Percentiles rank a stretch among this genome's conserved stretches.
phyloP scores from a whole-genome alignment of 2,888 invertebrate genomes.

The Melipona bicolor region DNA sequence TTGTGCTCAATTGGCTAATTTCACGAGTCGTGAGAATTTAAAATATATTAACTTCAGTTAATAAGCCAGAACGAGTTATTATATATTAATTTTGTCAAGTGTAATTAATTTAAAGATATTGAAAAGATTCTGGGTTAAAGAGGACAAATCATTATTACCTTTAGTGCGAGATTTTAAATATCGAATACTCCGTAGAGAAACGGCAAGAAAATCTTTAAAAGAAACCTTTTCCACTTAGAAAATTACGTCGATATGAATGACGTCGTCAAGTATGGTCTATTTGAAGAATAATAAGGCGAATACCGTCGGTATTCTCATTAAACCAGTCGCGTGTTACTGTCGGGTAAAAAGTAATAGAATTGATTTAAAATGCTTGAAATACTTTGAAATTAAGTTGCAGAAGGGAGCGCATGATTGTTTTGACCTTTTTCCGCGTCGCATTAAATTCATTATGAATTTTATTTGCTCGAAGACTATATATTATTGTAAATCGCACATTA shows the following conservation, averaged over 20 bases:
- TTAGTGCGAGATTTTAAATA: not conserved
- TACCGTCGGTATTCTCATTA: constrained; percentile 12
- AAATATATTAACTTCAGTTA: constrained; percentile 7
- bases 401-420: constrained; percentile 8
- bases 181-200: not conserved
- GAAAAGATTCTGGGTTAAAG: too few relatives aligned
- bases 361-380: constrained; percentile 31
- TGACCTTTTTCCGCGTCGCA: constrained; percentile 17
- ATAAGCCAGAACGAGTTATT: too few relatives aligned
- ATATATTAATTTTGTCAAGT: too few relatives aligned
- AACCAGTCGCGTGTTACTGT: constrained; percentile 21
- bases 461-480: not conserved
- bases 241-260: not conserved
- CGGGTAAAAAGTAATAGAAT: constrained; percentile 43
- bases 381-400: constrained; percentile 13
- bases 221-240: not conserved
- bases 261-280: not conserved
- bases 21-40: constrained; percentile 1
- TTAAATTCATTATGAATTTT: constrained; percentile 5
- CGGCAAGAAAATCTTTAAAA: not conserved
- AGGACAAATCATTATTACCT: not conserved
- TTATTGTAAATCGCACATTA: not conserved
- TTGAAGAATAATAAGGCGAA: constrained; percentile 32
- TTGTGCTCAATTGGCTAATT: constrained; percentile 30
- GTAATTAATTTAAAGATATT: too few relatives aligned